Base-by-base conservation (phyloP, 1,140 invertebrate genomes). In the Drosophila sulfurigaster region DNA sequence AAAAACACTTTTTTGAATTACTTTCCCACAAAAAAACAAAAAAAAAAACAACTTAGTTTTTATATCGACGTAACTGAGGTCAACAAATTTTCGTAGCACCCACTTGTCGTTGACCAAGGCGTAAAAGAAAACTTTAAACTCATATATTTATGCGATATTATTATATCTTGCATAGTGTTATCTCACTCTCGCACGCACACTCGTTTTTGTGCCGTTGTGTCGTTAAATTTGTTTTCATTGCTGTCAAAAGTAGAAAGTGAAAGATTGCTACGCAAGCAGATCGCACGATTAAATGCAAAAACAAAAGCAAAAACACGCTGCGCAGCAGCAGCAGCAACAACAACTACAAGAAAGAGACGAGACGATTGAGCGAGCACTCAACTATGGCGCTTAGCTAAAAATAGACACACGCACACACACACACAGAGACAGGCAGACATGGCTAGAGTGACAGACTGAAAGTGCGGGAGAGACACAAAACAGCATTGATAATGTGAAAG, bases 201-300 rank as follows among this genome's bases (percentile, higher is more conserved):
- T 38, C 1, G 35, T 38, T 38, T 38, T 38, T 38, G 8, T 38
- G 35, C 35, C 35, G 35, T 8, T 38, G 20, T 20, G 20, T 20
- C 20, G 20, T 20, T 20, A 20, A 20, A 20, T 38, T 38, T 10
- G 35, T 38, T 38, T 38, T 38, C 7, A 8, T 38, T 38, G 35
- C 35, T 38, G 35, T 38, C 65, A 65, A 70, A 65, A 56, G 56
- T 81, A 80, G 78, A 80, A 80, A 80, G 78, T 80, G 66, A 63
- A 80, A 63, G 65, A 80, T 80, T 46, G 71, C 48, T 51, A 15
- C 64, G 35, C 35, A 38, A 38, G 46, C 8, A 59, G 49, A 77
- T 69, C 52, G 49, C 52, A 30, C 51, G 56, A 75, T 48, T 48
- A 60, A 76, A 41, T 25, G 58, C 57, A 56, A 45, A 60, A 79